Percentiles rank a stretch among this genome's conserved stretches.
Conservation (phyloP, 1,140 invertebrate species). For the Eciton burchellii region DNA sequence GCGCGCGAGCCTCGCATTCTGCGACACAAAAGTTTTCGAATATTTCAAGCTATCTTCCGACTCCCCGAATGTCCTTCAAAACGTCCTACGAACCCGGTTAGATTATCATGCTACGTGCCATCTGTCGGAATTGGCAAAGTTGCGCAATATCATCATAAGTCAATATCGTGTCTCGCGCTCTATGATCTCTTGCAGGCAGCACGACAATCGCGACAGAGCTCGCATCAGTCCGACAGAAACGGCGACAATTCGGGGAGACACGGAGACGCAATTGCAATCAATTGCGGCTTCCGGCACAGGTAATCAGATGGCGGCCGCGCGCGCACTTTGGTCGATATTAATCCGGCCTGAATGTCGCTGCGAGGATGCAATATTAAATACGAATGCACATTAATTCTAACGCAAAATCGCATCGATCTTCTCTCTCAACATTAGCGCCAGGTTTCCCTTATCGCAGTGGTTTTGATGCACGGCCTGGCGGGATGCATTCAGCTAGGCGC, state of each 20-base stretch:
- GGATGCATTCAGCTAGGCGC: conserved; percentile 36
- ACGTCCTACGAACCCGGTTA: neutral
- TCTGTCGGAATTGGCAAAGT: neutral
- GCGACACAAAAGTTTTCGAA: too few species aligned
- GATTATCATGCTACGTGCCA: neutral
- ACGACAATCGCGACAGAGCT: conserved; percentile 13
- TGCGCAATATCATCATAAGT: neutral
- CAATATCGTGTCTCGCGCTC: conserved; percentile 1
- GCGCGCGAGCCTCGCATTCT: too few species aligned
- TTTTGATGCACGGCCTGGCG: conserved; percentile 20
- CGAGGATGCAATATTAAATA: conserved; percentile 42
- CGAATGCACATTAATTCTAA: too few species aligned
- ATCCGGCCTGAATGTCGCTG: neutral
- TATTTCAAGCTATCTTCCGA: too few species aligned
- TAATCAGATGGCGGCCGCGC: neutral
- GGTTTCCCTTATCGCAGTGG: conserved; percentile 36
- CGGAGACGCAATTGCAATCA: conserved; percentile 60
- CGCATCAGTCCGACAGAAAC: neutral
- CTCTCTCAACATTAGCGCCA: neutral
- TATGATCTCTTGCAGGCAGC: neutral
- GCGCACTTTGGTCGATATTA: conserved; percentile 8
- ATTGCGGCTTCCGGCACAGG: conserved; percentile 61
- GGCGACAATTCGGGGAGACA: conserved; percentile 8
- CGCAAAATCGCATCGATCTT: too few species aligned
- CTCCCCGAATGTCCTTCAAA: neutral